Percentiles rank a stretch among this genome's conserved stretches.
These are phyloP conservation scores for Caenorhabditis angaria DNA, from an alignment of 2,888 invertebrate species.

Conservation along the genomic window DNA sequence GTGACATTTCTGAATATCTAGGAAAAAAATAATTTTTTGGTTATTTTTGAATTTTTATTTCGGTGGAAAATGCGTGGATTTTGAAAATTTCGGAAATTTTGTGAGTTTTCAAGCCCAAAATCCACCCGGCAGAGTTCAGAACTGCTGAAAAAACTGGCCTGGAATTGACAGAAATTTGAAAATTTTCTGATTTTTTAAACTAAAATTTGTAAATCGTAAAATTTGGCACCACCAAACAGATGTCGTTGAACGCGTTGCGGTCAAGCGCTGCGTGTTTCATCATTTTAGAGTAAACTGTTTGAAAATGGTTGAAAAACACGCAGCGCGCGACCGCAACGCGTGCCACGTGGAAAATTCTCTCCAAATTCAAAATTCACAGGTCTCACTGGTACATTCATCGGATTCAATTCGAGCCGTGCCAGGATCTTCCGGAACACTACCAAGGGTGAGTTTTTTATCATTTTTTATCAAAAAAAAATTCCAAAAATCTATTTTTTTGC, in stretches of 20 bases:
- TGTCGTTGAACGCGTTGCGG: too few species aligned
- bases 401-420: constrained; percentile 36
- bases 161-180: constrained; percentile 13
- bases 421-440: background rate
- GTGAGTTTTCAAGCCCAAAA: background rate
- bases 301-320: background rate
- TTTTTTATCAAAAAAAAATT: background rate
- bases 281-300: background rate
- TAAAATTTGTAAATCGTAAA: constrained; percentile 4
- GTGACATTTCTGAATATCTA: background rate
- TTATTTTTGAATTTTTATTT: background rate
- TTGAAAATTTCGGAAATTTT: background rate
- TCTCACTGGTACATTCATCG: constrained; percentile 47
- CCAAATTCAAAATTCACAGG: constrained; percentile 29
- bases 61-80: background rate
- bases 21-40: background rate
- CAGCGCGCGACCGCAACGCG: background rate
- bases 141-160: background rate
- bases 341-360: background rate
- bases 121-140: background rate
- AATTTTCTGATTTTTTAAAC: constrained; percentile 7
- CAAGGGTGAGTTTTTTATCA: background rate
- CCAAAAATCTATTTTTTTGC: constrained; percentile 15
- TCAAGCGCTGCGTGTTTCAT: background rate
- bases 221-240: background rate